Percentiles rank a stretch among this genome's conserved stretches.
phyloP scores from a whole-genome alignment of 1,140 invertebrate species.

The Sarcophaga bullata region DNA sequence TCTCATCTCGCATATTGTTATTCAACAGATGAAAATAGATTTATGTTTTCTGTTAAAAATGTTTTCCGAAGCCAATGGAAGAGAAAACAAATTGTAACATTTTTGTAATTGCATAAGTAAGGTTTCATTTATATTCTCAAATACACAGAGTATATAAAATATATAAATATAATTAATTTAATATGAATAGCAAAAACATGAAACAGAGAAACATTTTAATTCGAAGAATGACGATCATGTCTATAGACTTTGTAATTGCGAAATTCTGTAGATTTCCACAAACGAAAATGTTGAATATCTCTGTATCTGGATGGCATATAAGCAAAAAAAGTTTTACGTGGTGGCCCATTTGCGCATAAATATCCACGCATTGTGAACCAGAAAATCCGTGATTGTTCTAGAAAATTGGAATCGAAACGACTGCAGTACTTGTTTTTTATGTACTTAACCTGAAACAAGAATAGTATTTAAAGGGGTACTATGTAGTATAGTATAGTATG shows the following conservation, averaged over 20 bases:
- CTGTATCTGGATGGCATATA: slow-evolving; percentile 55
- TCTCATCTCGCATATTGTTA: too few species aligned
- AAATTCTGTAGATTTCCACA: slow-evolving; percentile 47
- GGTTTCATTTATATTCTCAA: too few species aligned
- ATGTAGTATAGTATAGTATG: too few species aligned
- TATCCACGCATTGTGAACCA: slow-evolving; percentile 54
- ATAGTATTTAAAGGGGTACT: background rate
- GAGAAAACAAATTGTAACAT: too few species aligned
- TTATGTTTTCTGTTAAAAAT: too few species aligned
- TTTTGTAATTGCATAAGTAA: too few species aligned
- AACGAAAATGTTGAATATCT: slow-evolving; percentile 50
- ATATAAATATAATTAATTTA: too few species aligned
- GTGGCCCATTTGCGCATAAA: slow-evolving; percentile 52
- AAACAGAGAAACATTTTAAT: too few species aligned
- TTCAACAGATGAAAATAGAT: too few species aligned
- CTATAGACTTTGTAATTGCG: background rate
- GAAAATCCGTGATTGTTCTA: slow-evolving; percentile 38
- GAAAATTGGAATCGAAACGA: slow-evolving; percentile 49
- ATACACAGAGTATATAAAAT: too few species aligned
- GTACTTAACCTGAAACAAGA: slow-evolving; percentile 43
- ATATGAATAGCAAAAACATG: too few species aligned
- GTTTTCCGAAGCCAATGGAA: too few species aligned
- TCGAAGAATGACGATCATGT: background rate
- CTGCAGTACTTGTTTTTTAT: slow-evolving; percentile 44
- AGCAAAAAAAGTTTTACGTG: slow-evolving; percentile 54